A percentile compares a stretch with the other conserved stretches of the same genome.
These are phyloP conservation scores for Papilio gigon DNA, from an alignment of 2,888 invertebrate genomes.

Conservation along the genomic window DNA sequence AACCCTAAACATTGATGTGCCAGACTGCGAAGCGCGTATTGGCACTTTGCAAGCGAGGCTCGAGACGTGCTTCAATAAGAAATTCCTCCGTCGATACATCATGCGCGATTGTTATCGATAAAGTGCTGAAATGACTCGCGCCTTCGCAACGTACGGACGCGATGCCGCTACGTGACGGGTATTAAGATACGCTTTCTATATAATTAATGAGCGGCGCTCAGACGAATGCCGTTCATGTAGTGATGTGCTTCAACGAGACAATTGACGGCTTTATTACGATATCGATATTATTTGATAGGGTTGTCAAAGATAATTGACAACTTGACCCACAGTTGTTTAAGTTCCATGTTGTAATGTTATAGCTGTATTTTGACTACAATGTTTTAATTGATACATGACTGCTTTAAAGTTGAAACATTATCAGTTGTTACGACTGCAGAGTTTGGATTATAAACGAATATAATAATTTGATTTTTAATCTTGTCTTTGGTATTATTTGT, in stretches of 20 bases:
- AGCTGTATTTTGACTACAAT: no score
- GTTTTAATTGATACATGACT: no score
- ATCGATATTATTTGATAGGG: background rate
- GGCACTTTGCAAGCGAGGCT: constrained; percentile 13
- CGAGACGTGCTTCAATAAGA: constrained; percentile 33
- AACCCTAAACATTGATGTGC: background rate
- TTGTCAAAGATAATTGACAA: background rate
- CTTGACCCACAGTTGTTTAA: no score
- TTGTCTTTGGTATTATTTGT: no score
- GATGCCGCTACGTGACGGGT: constrained; percentile 30
- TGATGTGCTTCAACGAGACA: background rate
- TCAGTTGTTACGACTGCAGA: no score
- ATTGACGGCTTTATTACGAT: constrained; percentile 1
- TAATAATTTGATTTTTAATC: no score
- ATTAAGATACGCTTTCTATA: constrained; percentile 36
- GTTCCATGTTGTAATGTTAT: no score
- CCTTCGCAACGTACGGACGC: constrained; percentile 10
- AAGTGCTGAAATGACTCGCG: constrained; percentile 36
- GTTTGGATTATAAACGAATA: no score
- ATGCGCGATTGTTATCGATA: constrained; percentile 37
- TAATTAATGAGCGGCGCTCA: constrained; percentile 34
- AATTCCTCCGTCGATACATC: constrained; percentile 38
- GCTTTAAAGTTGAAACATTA: no score
- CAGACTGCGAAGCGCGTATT: background rate
- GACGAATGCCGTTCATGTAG: constrained; percentile 7